Evolutionary conservation across 2,888 invertebrate genomes (phyloP), one percentile per base, ranked within the genome.

Genomic region (Metacarcinus magister): DNA sequence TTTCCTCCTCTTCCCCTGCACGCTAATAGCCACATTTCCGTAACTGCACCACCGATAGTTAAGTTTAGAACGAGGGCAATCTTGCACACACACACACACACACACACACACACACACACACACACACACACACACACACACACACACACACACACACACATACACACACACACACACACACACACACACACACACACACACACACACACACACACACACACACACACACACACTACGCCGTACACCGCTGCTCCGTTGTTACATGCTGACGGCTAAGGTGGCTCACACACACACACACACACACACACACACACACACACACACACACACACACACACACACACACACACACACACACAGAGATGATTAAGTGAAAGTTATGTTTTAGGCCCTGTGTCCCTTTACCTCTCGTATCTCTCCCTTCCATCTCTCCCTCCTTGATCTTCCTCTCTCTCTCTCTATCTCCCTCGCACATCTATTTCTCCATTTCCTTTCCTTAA

Each of bases 301-400:
- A 75, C 75, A 28, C 75, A n/a, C n/a, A 75, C 75, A 10, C 60
- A 60, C 75, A 75, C 75, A 75, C 75, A n/a, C 75, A 75, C 75
- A 75, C 75, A 75, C 75, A 75, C 75, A 75, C 75, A n/a, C 75
- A 75, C 75, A 28, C 75, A n/a, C 75, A 75, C 75, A 75, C 75
- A 75, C 75, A 75, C 75, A 75, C 75, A 75, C 75, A 75, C 75
- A 75, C 28, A 75, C 75, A 75, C 75, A 75, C 75, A 28, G 28
- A 10, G 28, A 75, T 75, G 28, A 75, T 32, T 82, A 32, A 82
- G 82, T 82, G 82, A 82, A 82, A 82, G 82, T 82, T 82, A 32
- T 82, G 32, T 82, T 82, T 82, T 67, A 82, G 82, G 82, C 32
- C 82, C 2, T 23, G 67, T 1, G 67, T 82, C 13, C 32, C 82